Conservation (phyloP, 2,888 invertebrate species). For the Pammene fasciana region DNA sequence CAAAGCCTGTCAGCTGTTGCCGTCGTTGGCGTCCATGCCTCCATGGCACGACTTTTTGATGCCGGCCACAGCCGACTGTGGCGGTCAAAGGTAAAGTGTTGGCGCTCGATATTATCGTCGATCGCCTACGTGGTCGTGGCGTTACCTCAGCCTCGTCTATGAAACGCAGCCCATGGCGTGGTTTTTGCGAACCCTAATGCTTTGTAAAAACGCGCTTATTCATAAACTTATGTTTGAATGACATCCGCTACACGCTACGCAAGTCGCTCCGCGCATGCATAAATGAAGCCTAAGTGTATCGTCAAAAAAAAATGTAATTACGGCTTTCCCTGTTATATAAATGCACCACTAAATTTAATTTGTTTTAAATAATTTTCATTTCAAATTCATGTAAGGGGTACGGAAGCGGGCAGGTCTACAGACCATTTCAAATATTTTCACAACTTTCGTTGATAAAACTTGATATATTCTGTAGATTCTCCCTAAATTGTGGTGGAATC, state of each 20-base stretch:
- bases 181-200: not conserved
- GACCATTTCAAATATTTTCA: not conserved
- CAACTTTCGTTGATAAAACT: not conserved
- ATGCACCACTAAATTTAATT: conserved; percentile 23
- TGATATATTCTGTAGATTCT: conserved; percentile 28
- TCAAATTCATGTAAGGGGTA: conserved; percentile 12
- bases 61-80: too few relatives aligned
- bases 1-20: too few relatives aligned
- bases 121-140: too few relatives aligned
- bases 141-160: not conserved
- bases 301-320: conserved; percentile 8
- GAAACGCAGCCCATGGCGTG: not conserved
- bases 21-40: too few relatives aligned
- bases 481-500: conserved; percentile 18
- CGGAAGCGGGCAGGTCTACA: conserved; percentile 16
- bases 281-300: not conserved
- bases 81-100: too few relatives aligned
- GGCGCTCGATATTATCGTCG: too few relatives aligned
- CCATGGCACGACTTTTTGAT: too few relatives aligned
- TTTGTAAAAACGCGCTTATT: too few relatives aligned
- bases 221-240: not conserved
- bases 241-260: not conserved
- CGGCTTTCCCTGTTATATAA: conserved; percentile 1
- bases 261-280: not conserved
- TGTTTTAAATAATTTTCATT: conserved; percentile 23